Base-by-base conservation (phyloP, 2,113 vertebrate genomes). In the Mystacornis crossleyi region DNA sequence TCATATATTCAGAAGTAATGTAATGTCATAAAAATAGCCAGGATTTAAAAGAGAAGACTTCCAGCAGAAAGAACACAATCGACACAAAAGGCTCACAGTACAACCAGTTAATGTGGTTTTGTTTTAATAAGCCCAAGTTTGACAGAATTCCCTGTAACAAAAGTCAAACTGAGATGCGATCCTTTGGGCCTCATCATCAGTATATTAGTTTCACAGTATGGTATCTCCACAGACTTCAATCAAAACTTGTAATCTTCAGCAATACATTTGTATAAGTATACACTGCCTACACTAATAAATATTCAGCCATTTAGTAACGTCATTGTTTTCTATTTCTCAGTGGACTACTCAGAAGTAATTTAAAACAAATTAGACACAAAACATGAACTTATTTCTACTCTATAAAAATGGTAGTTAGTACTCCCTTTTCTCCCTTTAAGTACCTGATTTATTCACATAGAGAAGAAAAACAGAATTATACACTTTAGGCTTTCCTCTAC, bases 311-410 rank as follows among this genome's bases (percentile, higher is more conserved):
- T 91, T 90, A 64, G 13, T 33, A 88, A 72, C 0, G 0, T 82
- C 38, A 65, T 86, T 40, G 24, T 64, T 80, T 93, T 78, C 51
- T 70, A 9, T 81, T 93, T 40, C 77, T 86, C 65, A 64, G 1
- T 3, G 57, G 65, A 48, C 36, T 84, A 67, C 18, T 84, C 72
- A 74, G 33, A 91, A 91, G 60, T 81, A 88, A 89, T 92, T 92
- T 91, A 60, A 93, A 91, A 81, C 21, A 86, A 90, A 75, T 91
- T 60, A 78, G 58, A 73, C 36, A 65, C 65, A 80, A 90, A 86
- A 38, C 33, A 70, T 14, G 6, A 24, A 61, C 23, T 67, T 62
- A 84, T 62, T 87, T 87, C 38, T 48, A 3, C 62, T 82, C 72
- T 80, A 70, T 53, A 62, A 70, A 94, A 86, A 48, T 0, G 3